Percentiles rank a stretch among this genome's conserved stretches.
Conservation (phyloP, 2,888 invertebrate species). For the Lasioglossum oenotherae region DNA sequence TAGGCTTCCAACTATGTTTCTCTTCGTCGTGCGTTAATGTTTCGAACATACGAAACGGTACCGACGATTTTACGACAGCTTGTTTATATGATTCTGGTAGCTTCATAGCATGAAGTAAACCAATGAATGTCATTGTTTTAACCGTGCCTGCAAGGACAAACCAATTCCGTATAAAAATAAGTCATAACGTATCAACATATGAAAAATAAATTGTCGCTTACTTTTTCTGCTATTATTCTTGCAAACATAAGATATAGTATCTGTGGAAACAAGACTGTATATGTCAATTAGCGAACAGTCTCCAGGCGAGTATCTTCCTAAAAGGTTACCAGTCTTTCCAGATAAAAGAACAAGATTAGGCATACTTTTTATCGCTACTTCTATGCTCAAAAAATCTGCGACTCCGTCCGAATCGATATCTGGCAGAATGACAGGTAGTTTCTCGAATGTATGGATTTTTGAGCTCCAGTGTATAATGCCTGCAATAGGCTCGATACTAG, state of each 20-base stretch:
- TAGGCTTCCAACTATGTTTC: conserved; percentile 71
- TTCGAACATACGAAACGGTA: conserved; percentile 51
- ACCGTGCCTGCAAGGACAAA: conserved; percentile 48
- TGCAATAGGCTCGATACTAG: conserved; percentile 87
- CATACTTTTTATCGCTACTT: conserved; percentile 77
- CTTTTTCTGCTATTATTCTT: conserved; percentile 70
- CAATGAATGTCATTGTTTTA: conserved; percentile 58
- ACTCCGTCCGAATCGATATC: conserved; percentile 91
- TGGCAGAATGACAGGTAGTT: conserved; percentile 90
- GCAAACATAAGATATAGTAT: conserved; percentile 76
- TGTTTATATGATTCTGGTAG: conserved; percentile 38
- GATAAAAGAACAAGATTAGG: conserved; percentile 88
- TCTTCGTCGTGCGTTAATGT: conserved; percentile 43
- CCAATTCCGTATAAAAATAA: neutral
- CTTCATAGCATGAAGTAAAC: conserved; percentile 53
- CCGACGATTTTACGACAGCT: conserved; percentile 12
- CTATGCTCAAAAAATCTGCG: conserved; percentile 87
- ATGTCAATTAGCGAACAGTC: conserved; percentile 72
- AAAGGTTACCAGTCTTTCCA: conserved; percentile 89
- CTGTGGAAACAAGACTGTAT: conserved; percentile 71
- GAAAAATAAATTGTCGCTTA: conserved; percentile 60
- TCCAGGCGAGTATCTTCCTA: conserved; percentile 82
- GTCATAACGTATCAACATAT: neutral
- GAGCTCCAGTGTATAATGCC: conserved; percentile 86
- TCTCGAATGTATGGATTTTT: conserved; percentile 87